Conservation (phyloP, 2,888 invertebrate species). For the Melanargia galathea region DNA sequence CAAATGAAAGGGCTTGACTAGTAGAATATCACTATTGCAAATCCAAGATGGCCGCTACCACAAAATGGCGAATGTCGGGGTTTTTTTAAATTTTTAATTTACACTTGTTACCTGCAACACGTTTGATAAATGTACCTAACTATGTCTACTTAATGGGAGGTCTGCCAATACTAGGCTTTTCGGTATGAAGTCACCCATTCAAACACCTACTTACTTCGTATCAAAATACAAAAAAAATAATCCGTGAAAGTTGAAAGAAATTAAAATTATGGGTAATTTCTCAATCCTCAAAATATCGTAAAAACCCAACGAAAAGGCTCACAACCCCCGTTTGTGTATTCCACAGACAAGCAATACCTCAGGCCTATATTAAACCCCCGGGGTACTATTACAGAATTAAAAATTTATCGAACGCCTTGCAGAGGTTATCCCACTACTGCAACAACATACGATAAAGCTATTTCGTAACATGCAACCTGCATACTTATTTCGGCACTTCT, state of each 20-base stretch:
- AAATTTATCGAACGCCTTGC: slow-evolving; percentile 70
- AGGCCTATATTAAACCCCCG: slow-evolving; percentile 48
- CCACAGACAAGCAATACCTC: slow-evolving; percentile 35
- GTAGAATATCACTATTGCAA: too few relatives aligned
- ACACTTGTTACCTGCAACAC: too few relatives aligned
- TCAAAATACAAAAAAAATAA: neutral
- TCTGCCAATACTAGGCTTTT: too few relatives aligned
- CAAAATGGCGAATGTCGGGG: too few relatives aligned
- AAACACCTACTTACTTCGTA: too few relatives aligned
- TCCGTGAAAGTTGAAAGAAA: neutral
- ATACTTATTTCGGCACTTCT: slow-evolving; percentile 39
- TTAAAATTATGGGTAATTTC: neutral
- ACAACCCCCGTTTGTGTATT: slow-evolving; percentile 19
- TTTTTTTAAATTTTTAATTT: too few relatives aligned
- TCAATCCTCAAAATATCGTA: neutral
- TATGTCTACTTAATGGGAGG: too few relatives aligned
- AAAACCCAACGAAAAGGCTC: neutral
- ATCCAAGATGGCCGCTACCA: too few relatives aligned
- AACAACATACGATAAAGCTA: slow-evolving; percentile 38
- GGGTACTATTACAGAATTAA: slow-evolving; percentile 67
- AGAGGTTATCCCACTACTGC: slow-evolving; percentile 48
- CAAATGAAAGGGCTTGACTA: too few relatives aligned
- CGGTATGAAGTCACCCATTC: too few relatives aligned
- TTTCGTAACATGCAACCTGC: slow-evolving; percentile 36
- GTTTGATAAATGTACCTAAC: too few relatives aligned